Base-by-base conservation (phyloP, 2,113 vertebrate species). In the Nettapus auritus region DNA sequence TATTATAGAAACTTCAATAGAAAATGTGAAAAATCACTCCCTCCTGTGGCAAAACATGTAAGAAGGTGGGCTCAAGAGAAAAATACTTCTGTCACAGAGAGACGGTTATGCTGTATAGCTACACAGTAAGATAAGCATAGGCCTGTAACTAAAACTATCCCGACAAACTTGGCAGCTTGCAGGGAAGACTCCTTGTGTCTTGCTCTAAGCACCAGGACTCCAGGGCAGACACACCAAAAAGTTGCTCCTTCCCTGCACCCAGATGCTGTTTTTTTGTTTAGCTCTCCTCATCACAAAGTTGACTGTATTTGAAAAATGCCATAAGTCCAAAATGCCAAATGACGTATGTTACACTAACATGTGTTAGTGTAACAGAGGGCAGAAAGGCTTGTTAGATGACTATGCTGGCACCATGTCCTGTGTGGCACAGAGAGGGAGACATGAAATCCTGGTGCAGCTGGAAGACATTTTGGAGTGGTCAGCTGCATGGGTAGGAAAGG, bases 11-110 rank as follows among this genome's bases (percentile, higher is more conserved):
- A 75, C 60, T 75, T 52, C 73, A 84, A 17, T 38, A 82, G 59
- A 90, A 88, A 88, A 91, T n/a, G 12, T 75, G 85, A 95, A 95
- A 92, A 94, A 96, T 84, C 82, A 90, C 92, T 96, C 95, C 94
- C 90, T 94, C 92, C 88, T 88, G 73, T 96, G 82, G 88, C 64
- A 94, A 94, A 94, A 86, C 20, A 23, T 71, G 26, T 86, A 46
- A 88, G 69, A 93, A 15, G 60, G 60, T 68, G 34, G 73, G 9
- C 59, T 86, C 9, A 40, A 63, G 46, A 73, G 46, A 36, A 89
- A 80, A 80, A 63, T 42, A 14, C 4, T 68, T 85, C 44, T 71
- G 46, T 36, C 0, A 1, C 22, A 70, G 64, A 60, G 13, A 68
- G 14, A 22, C 7, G 55, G 7, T 52, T 77, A 6, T 28, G 8